Base-by-base conservation (phyloP, 1,140 invertebrate species). In the Trinorchestia longiramus region DNA sequence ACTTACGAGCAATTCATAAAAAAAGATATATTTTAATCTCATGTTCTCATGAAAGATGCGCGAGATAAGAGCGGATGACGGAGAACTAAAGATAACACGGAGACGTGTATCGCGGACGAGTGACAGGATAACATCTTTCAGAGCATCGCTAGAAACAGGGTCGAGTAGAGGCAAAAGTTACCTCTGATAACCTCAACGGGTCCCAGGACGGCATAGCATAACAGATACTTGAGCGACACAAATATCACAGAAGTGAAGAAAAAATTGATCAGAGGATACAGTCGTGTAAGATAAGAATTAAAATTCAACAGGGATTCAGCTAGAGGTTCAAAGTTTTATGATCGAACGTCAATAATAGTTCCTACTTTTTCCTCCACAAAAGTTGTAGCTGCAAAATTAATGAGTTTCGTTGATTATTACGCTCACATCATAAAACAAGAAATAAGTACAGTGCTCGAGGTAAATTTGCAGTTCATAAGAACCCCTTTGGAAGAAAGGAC, bases 11-110 rank as follows among this genome's bases (percentile, higher is more conserved):
- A 77, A 77, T 3, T 77, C 36, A 77, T 77, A 77, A 77, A 77
- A 19, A 77, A 36, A 77, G 36, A 53, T 19, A 6, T 8, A 53
- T 53, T 53, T 88, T 91, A 44, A 91, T 91, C 43, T 23, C 28
- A 91, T 91, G 41, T 91, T 43, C 43, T 43, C 88, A 91, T 43
- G 88, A 15, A 44, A 91, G 88, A 91, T 42, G 88, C 6, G 19
- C 15, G 11, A 42, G 88, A 91, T 91, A 91, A 42, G 28, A 6
- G 88, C 3, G 43, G 88, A 91, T 91, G 88, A 91, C 88, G 88
- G 88, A 91, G 88, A 91, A 44, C 19, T 42, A 15, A 43, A 91
- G 88, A 91, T 91, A 91, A 42, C 88, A 44, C 88, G 88, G 88
- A 4, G 41, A 91, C 88, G 43, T 19, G 41, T 91, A 91, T 91